Evolutionary conservation across 2,888 invertebrate genomes (phyloP).

Genomic region (Gymnosoma rotundatum): DNA sequence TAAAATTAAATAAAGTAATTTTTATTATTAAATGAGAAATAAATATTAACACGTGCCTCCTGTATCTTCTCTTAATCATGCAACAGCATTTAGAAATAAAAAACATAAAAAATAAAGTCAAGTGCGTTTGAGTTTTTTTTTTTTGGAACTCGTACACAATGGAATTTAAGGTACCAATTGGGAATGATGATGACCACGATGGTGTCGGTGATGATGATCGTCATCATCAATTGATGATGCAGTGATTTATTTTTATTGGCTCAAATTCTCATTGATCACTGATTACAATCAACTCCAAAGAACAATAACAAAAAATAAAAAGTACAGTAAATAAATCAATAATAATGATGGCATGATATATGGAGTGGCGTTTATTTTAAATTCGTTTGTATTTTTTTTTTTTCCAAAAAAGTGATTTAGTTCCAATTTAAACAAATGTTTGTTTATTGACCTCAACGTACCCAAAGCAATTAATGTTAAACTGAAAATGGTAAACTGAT

Average conservation of each 20-base stretch:
- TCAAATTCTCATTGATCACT: constrained; percentile 67
- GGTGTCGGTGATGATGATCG: constrained; percentile 26
- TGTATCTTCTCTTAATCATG: constrained; percentile 28
- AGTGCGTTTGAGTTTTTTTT: constrained; percentile 53
- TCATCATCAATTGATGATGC: constrained; percentile 67
- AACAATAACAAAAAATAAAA: constrained; percentile 7
- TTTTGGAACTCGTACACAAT: constrained; percentile 53
- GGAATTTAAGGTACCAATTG: constrained; percentile 64
- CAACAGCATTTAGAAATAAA: constrained; percentile 47
- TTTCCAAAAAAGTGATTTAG: constrained; percentile 26
- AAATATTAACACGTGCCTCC: constrained; percentile 6
- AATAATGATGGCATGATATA: constrained; percentile 68
- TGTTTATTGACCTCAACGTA: constrained; percentile 29
- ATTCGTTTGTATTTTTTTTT: constrained; percentile 1
- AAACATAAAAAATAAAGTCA: constrained; percentile 27
- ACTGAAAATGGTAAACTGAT: neutral
- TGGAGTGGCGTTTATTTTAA: constrained; percentile 49
- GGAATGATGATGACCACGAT: constrained; percentile 5
- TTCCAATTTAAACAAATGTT: constrained; percentile 37
- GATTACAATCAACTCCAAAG: constrained; percentile 60
- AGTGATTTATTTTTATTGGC: constrained; percentile 71
- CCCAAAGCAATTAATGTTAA: constrained; percentile 13
- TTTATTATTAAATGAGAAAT: too few species aligned
- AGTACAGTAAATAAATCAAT: constrained; percentile 54
- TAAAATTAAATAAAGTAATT: too few species aligned